A percentile compares a stretch with the other conserved stretches of the same genome.
These are phyloP conservation scores for Ormyrus pomaceus DNA, from an alignment of 2,888 invertebrate species.

Conservation along the genomic window DNA sequence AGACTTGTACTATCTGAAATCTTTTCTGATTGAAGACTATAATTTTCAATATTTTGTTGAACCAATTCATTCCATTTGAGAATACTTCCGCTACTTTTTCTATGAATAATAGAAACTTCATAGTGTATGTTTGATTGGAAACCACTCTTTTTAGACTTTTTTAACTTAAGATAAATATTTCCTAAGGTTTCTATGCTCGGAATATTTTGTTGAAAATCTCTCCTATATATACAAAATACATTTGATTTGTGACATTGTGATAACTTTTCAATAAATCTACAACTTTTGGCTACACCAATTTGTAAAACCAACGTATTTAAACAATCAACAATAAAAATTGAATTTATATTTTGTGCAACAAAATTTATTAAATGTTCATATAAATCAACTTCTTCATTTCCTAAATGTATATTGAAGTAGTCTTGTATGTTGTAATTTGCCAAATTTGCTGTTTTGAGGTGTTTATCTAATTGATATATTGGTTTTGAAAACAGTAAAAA, in stretches of 20 bases:
- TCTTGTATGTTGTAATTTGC: conserved; percentile 65
- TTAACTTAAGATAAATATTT: conserved; percentile 66
- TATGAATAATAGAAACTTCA: conserved; percentile 61
- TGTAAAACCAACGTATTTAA: conserved; percentile 66
- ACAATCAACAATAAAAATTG: conserved; percentile 68
- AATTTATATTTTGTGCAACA: conserved; percentile 56
- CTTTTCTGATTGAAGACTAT: conserved; percentile 63
- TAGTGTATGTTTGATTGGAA: conserved; percentile 38
- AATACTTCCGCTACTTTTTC: conserved; percentile 67
- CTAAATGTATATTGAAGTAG: conserved; percentile 64
- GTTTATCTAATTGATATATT: conserved; percentile 59
- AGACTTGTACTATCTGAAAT: conserved; percentile 14
- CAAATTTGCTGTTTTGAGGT: conserved; percentile 57
- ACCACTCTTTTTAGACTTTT: conserved; percentile 56
- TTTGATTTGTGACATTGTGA: conserved; percentile 61
- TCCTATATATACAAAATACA: conserved; percentile 68
- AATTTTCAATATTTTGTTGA: conserved; percentile 64
- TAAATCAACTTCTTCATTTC: conserved; percentile 60
- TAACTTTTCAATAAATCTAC: conserved; percentile 67
- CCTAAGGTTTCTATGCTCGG: conserved; percentile 69
- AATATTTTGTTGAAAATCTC: conserved; percentile 65
- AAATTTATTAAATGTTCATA: conserved; percentile 60
- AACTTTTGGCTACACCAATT: conserved; percentile 64
- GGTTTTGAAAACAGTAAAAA: conserved; percentile 68
- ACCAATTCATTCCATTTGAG: conserved; percentile 63